Percentiles rank a stretch among this genome's conserved stretches.
phyloP scores from a whole-genome alignment of 2,113 vertebrate species.

The Coturnix japonica region DNA sequence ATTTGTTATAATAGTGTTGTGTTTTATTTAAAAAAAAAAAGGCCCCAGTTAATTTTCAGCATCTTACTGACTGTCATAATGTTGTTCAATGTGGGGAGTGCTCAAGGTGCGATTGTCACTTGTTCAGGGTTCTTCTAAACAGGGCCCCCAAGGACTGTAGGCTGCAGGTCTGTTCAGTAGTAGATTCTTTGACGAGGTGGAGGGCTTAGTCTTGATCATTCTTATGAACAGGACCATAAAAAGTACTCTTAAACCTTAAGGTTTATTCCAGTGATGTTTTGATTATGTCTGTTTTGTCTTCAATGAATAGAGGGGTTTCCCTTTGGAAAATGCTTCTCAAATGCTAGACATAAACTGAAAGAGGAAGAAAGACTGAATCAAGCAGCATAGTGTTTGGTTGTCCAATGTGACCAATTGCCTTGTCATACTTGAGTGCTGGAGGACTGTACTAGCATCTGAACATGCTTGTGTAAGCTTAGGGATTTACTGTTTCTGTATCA shows the following conservation, averaged over 20 bases:
- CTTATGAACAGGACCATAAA: neutral
- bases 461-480: neutral
- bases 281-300: neutral
- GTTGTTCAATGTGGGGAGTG: neutral
- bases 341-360: neutral
- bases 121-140: neutral
- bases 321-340: neutral
- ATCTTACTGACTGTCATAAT: neutral
- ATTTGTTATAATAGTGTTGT: too few relatives aligned
- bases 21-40: neutral
- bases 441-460: neutral
- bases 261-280: neutral
- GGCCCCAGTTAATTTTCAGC: neutral
- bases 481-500: neutral
- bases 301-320: neutral
- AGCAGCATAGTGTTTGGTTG: neutral
- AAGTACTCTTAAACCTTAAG: neutral
- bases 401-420: neutral
- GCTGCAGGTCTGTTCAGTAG: neutral
- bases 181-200: neutral
- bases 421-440: neutral
- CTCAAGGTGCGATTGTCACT: neutral
- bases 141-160: neutral
- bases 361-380: neutral
- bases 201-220: neutral